Base-by-base conservation (phyloP, 30 jellyfish, hydroid and myxozoan genomes). In the Aurelia sp. region DNA sequence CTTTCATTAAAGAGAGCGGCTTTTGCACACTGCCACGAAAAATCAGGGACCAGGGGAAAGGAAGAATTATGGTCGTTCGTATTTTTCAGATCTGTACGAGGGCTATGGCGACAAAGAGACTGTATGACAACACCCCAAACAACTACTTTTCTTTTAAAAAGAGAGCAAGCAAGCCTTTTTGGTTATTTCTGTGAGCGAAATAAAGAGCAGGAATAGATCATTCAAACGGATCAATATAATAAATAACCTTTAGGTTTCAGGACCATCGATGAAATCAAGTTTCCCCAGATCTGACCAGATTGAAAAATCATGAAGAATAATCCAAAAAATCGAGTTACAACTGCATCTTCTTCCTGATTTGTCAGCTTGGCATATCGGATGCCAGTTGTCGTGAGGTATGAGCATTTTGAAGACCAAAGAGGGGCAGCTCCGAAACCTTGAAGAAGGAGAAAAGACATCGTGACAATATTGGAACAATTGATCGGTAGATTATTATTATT, bases 341-440 rank as follows among this genome's bases (percentile, higher is more conserved):
- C 82, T 17, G 71, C 83, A 70, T 92, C 98, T 27, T 73, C 79
- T 35, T 48, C 64, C 53, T 80, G 92, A 12, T 65, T 65, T 16
- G 92, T 76, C 11, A 79, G 75, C 57, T 78, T 51, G 61, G 89
- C 97, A 53, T 86, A 86, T 60, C 88, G 65, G 19, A 88, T 74
- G 47, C 97, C 97, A 63, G 78, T 84, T 17, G 97, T 86, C 35
- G 98, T 92, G 65, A 92, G 91, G 69, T 92, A 92, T 17, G 98
- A 74, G 63, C 97, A 92, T 62, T 92, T 87, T 30, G 97, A 91
- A 27, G 98, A 70, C 98, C 98, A 92, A 16, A 92, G 87, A 13
- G 96, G 97, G 4, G 98, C 98, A 12, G 94, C 97, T n/a, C 92
- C 90, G 10, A 87, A 79, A 6, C 98, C 98, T 92, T 48, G 48